Base-by-base conservation (phyloP, 2,113 vertebrate species). In the Daphoenositta chrysoptera region DNA sequence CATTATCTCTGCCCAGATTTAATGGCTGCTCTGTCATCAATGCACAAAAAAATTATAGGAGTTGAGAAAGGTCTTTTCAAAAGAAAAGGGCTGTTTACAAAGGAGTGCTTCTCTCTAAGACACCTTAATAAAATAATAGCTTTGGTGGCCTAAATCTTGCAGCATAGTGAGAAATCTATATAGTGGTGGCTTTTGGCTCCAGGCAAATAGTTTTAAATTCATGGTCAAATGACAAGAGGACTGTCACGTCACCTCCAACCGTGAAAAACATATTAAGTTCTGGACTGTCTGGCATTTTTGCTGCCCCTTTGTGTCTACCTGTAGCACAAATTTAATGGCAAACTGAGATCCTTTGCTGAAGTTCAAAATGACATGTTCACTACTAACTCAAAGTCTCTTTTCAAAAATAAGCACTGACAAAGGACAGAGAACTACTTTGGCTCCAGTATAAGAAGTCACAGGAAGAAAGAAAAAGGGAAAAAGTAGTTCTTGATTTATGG, bases 1-100 rank as follows among this genome's bases (percentile, higher is more conserved):
- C 56, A 85, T 91, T 89, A 90, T 76, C 92, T 94, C 76, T 86
- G 50, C 45, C 53, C 53, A 79, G 78, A 94, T 95, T 91, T 90
- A 83, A 86, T 87, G 75, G 51, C 45, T 95, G n/a, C 22, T 96
- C 68, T 95, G 58, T 71, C 94, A 90, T 56, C 42, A 45, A 84
- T 63, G 56, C 19, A 78, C n/a, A 70, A 30, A 80, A 85, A 80
- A 60, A 76, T 68, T 26, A 86, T 11, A 75, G 33, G 33, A 76
- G n/a, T 39, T 82, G 33, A 68, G 31, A 76, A 97, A 93, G 45
- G 57, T 63, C 66, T 68, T 65, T 53, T 92, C 87, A 50, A 68
- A 92, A 83, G 69, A 76, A 60, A 93, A 80, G 65, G 19, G 39
- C 30, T 88, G 83, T 93, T 94, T 93, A 81, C 73, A 83, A 87